These are phyloP conservation scores for Drosophila histrio DNA, from an alignment of 2,888 invertebrate genomes.

Conservation along the genomic window DNA sequence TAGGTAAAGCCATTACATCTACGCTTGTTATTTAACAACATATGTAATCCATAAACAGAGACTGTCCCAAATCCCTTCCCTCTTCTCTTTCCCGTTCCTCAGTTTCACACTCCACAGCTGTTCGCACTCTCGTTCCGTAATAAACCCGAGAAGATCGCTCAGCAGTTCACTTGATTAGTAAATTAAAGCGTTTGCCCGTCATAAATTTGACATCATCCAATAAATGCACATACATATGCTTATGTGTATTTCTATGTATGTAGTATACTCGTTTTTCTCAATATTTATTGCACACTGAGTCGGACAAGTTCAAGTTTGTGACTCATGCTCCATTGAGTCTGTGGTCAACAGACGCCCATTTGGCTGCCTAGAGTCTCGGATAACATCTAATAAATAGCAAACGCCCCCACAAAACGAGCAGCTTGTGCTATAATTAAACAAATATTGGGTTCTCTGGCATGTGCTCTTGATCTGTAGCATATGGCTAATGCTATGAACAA, in stretches of 20 bases:
- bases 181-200: constrained; percentile 46
- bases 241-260: neutral
- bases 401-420: constrained; percentile 14
- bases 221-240: neutral
- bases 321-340: constrained; percentile 53
- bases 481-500: constrained; percentile 52
- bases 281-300: constrained; percentile 28
- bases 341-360: constrained; percentile 54
- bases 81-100: neutral
- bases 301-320: constrained; percentile 75
- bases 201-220: constrained; percentile 54
- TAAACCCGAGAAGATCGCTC: constrained; percentile 31
- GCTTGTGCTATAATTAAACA: constrained; percentile 61
- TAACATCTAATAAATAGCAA: constrained; percentile 68
- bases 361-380: constrained; percentile 59
- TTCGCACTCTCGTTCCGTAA: constrained; percentile 29
- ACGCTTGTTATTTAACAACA: constrained; percentile 4
- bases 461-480: constrained; percentile 65
- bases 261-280: constrained; percentile 39
- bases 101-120: constrained; percentile 33
- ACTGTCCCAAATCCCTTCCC: constrained; percentile 9
- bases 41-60: constrained; percentile 24
- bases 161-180: constrained; percentile 49
- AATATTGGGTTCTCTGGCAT: constrained; percentile 50
- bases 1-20: neutral